Evolutionary conservation across 1,140 invertebrate genomes (phyloP).

Genomic region (Magallana gigas): DNA sequence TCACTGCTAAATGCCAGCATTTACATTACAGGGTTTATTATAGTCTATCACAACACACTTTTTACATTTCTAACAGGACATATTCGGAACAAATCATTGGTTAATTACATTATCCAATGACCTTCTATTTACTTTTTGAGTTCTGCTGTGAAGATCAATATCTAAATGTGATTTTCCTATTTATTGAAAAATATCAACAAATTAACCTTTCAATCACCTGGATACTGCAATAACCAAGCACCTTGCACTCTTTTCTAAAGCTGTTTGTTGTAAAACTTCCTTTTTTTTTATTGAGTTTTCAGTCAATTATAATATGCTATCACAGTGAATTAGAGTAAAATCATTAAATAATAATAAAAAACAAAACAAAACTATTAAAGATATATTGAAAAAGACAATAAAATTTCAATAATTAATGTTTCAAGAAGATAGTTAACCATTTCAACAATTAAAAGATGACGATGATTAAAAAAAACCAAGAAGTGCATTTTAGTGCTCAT

Average conservation of each 20-base stretch:
- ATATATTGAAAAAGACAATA: neutral
- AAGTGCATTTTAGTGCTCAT: too few relatives aligned
- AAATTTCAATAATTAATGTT: neutral
- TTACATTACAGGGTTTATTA: conserved; percentile 27
- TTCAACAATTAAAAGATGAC: too few relatives aligned
- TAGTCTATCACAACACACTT: neutral
- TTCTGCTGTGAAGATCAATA: conserved; percentile 2
- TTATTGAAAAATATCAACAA: conserved; percentile 32
- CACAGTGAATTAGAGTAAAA: too few relatives aligned
- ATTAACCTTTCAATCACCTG: conserved; percentile 29
- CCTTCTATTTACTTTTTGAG: conserved; percentile 3
- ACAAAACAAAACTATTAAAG: neutral
- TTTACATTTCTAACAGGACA: neutral
- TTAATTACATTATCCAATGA: conserved; percentile 21
- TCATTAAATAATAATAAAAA: neutral
- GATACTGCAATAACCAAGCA: neutral
- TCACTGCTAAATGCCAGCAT: conserved; percentile 4
- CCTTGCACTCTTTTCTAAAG: neutral
- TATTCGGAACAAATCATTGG: conserved; percentile 18
- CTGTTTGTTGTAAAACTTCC: conserved; percentile 2
- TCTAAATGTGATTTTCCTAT: conserved; percentile 14
- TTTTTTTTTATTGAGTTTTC: neutral
- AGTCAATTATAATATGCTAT: neutral
- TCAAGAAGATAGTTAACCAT: neutral
- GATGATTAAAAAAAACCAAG: too few relatives aligned